These are phyloP conservation scores for Xiphophorus maculatus DNA, from an alignment of 2,113 vertebrate genomes.

Conservation along the genomic window DNA sequence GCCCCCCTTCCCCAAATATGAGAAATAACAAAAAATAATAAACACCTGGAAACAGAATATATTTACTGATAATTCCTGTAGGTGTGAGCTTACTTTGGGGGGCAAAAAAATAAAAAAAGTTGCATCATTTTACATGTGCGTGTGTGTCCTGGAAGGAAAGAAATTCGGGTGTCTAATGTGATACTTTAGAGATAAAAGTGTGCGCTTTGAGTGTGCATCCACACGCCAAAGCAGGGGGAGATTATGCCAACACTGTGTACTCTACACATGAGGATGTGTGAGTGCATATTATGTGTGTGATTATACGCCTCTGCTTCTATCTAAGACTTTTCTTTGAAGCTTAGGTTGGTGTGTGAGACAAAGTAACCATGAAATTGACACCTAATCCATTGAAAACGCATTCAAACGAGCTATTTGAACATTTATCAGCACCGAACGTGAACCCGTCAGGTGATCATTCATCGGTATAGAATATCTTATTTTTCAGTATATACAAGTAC, in stretches of 20 bases:
- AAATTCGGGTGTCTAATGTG: constrained; percentile 7
- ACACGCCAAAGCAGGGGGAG: constrained; percentile 44
- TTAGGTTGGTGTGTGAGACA: constrained; percentile 62
- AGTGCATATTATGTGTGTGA: constrained; percentile 57
- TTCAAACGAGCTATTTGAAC: constrained; percentile 41
- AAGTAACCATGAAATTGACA: constrained; percentile 72
- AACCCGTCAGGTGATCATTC: constrained; percentile 32
- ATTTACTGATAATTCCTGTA: constrained; percentile 2
- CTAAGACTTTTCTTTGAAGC: constrained; percentile 71
- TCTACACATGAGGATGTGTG: constrained; percentile 56
- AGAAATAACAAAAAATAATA: constrained; percentile 57
- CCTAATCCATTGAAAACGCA: constrained; percentile 40
- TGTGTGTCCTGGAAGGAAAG: neutral
- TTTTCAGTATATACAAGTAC: constrained; percentile 13
- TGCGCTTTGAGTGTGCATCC: constrained; percentile 19
- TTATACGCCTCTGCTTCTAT: constrained; percentile 64
- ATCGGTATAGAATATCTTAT: constrained; percentile 23
- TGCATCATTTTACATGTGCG: neutral
- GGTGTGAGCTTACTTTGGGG: neutral
- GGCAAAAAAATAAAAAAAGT: neutral
- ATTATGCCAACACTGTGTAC: constrained; percentile 58
- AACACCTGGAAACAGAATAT: constrained; percentile 19
- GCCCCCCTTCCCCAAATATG: constrained; percentile 20
- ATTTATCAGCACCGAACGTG: neutral
- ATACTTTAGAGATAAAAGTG: constrained; percentile 21